These are phyloP conservation scores for Daphoenositta chrysoptera DNA, from an alignment of 2,113 vertebrate species.

Conservation along the genomic window DNA sequence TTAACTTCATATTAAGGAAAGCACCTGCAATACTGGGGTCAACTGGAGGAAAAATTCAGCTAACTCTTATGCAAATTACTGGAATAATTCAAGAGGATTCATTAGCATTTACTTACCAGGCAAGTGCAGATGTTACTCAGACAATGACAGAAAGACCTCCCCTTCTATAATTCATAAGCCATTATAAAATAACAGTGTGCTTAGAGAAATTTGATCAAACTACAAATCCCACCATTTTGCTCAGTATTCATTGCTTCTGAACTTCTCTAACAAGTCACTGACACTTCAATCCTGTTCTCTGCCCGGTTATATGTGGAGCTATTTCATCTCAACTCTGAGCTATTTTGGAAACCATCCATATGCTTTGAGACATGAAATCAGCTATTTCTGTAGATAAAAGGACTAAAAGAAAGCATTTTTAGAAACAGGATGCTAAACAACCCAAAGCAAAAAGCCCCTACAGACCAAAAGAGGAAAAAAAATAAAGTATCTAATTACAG, in stretches of 20 bases:
- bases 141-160: not conserved
- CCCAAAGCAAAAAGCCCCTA: not conserved
- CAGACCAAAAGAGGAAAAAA: not conserved
- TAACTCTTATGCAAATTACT: not conserved
- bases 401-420: not conserved
- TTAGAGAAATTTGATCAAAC: not conserved
- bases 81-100: not conserved
- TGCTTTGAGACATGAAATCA: not conserved
- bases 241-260: not conserved
- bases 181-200: not conserved
- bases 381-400: not conserved
- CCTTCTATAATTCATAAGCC: not conserved
- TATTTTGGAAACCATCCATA: not conserved
- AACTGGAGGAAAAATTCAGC: not conserved
- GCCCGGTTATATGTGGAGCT: not conserved
- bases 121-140: not conserved
- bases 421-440: conserved; percentile 23
- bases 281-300: not conserved
- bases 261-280: not conserved
- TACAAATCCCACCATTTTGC: not conserved
- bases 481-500: not conserved
- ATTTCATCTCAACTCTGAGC: not conserved
- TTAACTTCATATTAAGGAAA: not conserved
- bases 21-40: not conserved
- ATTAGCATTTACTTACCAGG: not conserved